Base-by-base conservation (phyloP, 2,888 invertebrate genomes). In the Xestia rhomboidea region DNA sequence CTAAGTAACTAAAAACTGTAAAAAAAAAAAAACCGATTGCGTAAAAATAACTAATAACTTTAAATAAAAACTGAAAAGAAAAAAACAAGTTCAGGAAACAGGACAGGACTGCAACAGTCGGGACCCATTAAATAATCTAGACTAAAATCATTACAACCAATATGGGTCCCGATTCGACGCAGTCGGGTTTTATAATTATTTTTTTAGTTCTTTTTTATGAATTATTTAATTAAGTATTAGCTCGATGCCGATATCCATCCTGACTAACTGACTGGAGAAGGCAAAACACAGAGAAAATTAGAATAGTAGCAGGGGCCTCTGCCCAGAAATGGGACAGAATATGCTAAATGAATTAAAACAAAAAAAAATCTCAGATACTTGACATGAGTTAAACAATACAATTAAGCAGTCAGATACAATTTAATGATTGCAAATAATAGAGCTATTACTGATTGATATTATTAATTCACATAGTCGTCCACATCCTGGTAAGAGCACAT, bases 401-500 rank as follows among this genome's bases (percentile, higher is more conserved):
- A 49, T 66, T 21, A 60, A 51, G 51, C 34, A n/a, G 21, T 73
- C 38, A 54, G 38, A 41, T 72, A 15, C 34, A 68, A 64, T 64
- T 67, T 24, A 67, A 66, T 24, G 51, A 73, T 73, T 46, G 41
- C 27, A 49, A 63, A 49, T n/a, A 68, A 64, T 68, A 27, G 46
- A 44, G 44, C 11, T 7, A 71, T 21, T 44, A 34, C 27, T 3
- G 21, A 68, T 67, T 63, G 30, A 46, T 54, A 69, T 60, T 57
- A 57, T 64, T 78, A 73, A 68, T 54, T 51, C 34, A 54, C 57
- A 64, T 44, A 62, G 38, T 63, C 63, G 27, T 60, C 30, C 30
- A 82, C 38, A 84, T 88, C 83, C 88, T 77, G 82, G 73, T 82
- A 87, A 79, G 24, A 74, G 49, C 66, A 68, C 76, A 82, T 74